Evolutionary conservation across 2,113 vertebrate species (phyloP).

Genomic region (Pachyramphus minor): DNA sequence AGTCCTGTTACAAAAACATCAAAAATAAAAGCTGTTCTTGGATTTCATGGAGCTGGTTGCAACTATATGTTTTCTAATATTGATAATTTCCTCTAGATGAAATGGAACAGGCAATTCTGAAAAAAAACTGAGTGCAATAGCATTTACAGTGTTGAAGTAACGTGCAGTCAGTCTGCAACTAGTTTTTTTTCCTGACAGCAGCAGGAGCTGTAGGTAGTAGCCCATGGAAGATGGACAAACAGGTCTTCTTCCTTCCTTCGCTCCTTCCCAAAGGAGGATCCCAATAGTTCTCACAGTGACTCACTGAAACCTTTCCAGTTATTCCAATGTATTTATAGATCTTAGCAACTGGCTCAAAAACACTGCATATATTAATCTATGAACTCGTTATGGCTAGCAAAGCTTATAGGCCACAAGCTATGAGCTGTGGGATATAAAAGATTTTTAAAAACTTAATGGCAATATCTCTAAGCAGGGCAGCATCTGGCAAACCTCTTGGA

Average conservation of each 20-base stretch:
- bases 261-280: neutral
- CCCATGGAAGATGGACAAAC: neutral
- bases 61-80: neutral
- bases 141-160: neutral
- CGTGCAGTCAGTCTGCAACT: neutral
- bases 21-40: neutral
- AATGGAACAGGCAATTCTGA: conserved; percentile 15
- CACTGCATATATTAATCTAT: neutral
- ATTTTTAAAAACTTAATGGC: neutral
- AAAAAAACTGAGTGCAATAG: neutral
- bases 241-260: neutral
- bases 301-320: neutral
- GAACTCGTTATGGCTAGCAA: neutral
- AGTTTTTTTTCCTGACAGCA: neutral
- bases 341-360: neutral
- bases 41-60: neutral
- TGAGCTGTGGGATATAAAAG: neutral
- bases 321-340: neutral
- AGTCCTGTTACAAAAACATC: neutral
- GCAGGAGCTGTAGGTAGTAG: conserved; percentile 11
- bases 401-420: neutral
- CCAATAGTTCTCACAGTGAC: fast-evolving
- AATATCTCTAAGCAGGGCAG: neutral
- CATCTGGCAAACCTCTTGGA: neutral
- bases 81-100: neutral